These are phyloP conservation scores for Drosophila sturtevanti DNA, from an alignment of 1,140 invertebrate genomes.

Conservation along the genomic window DNA sequence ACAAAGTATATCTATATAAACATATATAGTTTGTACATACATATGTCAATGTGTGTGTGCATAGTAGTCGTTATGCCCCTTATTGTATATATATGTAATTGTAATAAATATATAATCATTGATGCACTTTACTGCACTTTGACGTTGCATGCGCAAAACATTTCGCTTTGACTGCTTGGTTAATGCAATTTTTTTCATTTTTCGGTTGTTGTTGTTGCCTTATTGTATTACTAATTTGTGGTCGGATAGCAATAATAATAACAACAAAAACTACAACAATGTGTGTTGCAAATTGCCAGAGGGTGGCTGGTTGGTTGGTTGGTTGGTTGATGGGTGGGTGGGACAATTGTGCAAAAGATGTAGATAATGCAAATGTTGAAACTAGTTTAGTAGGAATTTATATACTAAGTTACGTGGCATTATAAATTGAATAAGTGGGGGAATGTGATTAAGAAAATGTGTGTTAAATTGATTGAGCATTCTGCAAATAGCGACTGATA, in stretches of 20 bases:
- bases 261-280: slow-evolving; percentile 16
- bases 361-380: slow-evolving; percentile 26
- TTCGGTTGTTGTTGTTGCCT: slow-evolving; percentile 8
- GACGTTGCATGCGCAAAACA: slow-evolving; percentile 24
- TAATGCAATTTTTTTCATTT: neutral
- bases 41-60: too few species aligned
- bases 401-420: slow-evolving; percentile 58
- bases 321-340: neutral
- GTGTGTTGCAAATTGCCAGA: slow-evolving; percentile 14
- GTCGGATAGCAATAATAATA: slow-evolving; percentile 8
- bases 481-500: slow-evolving; percentile 1
- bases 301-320: too few species aligned
- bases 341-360: slow-evolving; percentile 2
- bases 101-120: slow-evolving; percentile 22
- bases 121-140: slow-evolving; percentile 50
- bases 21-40: too few species aligned
- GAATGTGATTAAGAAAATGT: slow-evolving; percentile 47
- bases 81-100: neutral
- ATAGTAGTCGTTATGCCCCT: neutral
- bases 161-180: slow-evolving; percentile 40
- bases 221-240: slow-evolving; percentile 49
- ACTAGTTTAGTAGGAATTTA: slow-evolving; percentile 78
- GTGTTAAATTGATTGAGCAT: slow-evolving; percentile 72
- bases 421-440: slow-evolving; percentile 67
- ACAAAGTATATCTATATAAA: too few species aligned